Conservation (phyloP, 2,797 vertebrate genomes). For the Hafferia zeledoni region DNA sequence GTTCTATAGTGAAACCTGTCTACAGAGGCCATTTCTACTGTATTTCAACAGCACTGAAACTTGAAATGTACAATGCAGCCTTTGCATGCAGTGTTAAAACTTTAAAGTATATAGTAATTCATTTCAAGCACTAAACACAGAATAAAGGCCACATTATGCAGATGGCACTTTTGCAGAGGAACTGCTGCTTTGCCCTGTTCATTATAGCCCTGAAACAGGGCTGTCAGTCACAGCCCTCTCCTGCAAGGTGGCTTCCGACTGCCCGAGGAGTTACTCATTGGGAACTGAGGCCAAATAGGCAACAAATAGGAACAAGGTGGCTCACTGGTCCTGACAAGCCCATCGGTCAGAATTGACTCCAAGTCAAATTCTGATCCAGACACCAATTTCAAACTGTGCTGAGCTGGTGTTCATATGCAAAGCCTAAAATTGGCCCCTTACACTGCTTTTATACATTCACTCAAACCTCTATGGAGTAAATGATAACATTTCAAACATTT, state of each 20-base stretch:
- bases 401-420: not conserved
- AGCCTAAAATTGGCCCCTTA: not conserved
- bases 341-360: not conserved
- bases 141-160: constrained; percentile 46
- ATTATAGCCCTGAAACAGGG: not conserved
- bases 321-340: not conserved
- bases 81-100: constrained; percentile 58
- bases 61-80: constrained; percentile 66
- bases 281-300: not conserved
- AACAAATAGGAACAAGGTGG: not conserved
- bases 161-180: constrained; percentile 13
- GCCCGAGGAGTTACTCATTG: not conserved
- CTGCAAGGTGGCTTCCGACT: not conserved
- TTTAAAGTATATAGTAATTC: constrained; percentile 66
- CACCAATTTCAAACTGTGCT: not conserved
- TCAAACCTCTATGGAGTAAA: not conserved
- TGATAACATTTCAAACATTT: not conserved
- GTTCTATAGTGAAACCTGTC: constrained; percentile 77
- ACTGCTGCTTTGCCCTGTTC: not conserved
- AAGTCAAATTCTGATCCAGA: not conserved
- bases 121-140: constrained; percentile 57
- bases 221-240: not conserved
- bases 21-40: constrained; percentile 75
- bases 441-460: not conserved
- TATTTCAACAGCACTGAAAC: constrained; percentile 72